phyloP scores from a whole-genome alignment of 2,797 vertebrate genomes.

The Enteromius unitaeniatus region DNA sequence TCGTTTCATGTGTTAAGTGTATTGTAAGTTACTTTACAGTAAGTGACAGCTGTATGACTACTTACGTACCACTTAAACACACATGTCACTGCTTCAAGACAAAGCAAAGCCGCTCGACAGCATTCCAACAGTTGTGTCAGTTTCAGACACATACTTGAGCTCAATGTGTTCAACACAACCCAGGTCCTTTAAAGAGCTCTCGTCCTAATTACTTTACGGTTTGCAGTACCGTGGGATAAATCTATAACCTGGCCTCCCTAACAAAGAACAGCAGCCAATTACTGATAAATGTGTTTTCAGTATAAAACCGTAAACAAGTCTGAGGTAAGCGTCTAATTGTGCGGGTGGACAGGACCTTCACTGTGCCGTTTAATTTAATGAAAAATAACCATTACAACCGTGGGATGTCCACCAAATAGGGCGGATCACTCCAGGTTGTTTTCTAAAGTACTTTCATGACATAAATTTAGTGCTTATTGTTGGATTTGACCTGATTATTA shows the following conservation, averaged over 20 bases:
- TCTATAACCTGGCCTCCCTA: slow-evolving; percentile 38
- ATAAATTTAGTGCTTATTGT: not conserved
- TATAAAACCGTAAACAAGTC: slow-evolving; percentile 34
- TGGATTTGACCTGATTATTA: not conserved
- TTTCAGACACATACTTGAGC: slow-evolving; percentile 3
- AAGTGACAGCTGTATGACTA: not conserved
- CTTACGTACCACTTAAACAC: not conserved
- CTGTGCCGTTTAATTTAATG: slow-evolving; percentile 10
- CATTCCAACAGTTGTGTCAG: slow-evolving; percentile 16
- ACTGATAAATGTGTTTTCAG: slow-evolving; percentile 47
- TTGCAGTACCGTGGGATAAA: slow-evolving; percentile 27
- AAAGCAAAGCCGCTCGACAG: not conserved
- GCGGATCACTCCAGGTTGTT: not conserved
- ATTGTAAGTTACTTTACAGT: not conserved
- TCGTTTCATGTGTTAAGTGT: not conserved
- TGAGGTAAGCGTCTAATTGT: slow-evolving; percentile 32
- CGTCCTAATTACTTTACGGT: slow-evolving; percentile 34
- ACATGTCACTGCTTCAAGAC: not conserved
- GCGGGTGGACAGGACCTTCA: not conserved
- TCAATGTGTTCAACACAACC: slow-evolving; percentile 13
- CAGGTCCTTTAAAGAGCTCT: slow-evolving; percentile 4
- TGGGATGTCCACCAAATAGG: not conserved
- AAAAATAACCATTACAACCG: not conserved
- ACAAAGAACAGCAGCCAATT: slow-evolving; percentile 45
- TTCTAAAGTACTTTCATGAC: not conserved